phyloP scores from a whole-genome alignment of 2,113 vertebrate species.

The Daboia siamensis region DNA sequence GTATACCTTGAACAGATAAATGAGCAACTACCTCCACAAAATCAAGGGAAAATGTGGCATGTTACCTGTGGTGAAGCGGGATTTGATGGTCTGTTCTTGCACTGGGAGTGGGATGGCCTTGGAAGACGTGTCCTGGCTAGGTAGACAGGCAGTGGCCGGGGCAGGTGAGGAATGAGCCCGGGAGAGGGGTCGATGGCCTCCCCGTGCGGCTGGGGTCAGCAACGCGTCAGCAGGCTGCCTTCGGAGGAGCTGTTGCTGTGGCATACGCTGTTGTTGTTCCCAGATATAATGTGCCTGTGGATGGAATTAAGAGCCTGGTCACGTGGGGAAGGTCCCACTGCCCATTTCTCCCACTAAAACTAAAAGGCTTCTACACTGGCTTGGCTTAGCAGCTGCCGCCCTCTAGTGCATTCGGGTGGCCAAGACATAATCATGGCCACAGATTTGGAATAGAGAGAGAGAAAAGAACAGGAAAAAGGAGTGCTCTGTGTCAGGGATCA shows the following conservation, averaged over 20 bases:
- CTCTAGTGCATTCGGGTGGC: conserved; percentile 26
- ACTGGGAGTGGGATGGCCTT: conserved; percentile 64
- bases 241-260: conserved; percentile 67
- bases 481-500: not conserved
- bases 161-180: conserved; percentile 88
- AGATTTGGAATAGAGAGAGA: not conserved
- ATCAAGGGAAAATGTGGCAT: not conserved
- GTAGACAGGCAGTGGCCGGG: conserved; percentile 73
- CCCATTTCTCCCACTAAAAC: not conserved
- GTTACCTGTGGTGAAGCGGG: conserved; percentile 85
- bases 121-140: conserved; percentile 64
- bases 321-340: not conserved
- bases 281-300: conserved; percentile 76
- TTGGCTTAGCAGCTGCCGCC: conserved; percentile 40
- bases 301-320: not conserved
- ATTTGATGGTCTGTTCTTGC: conserved; percentile 59
- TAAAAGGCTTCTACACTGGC: not conserved
- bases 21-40: not conserved
- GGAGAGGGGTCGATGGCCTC: conserved; percentile 78
- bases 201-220: conserved; percentile 66
- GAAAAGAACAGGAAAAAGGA: not conserved
- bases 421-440: not conserved
- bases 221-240: conserved; percentile 64
- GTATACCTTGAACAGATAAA: not conserved
- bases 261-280: conserved; percentile 78